Conservation (phyloP, 2,797 vertebrate species). For the Pipistrellus pygmaeus region DNA sequence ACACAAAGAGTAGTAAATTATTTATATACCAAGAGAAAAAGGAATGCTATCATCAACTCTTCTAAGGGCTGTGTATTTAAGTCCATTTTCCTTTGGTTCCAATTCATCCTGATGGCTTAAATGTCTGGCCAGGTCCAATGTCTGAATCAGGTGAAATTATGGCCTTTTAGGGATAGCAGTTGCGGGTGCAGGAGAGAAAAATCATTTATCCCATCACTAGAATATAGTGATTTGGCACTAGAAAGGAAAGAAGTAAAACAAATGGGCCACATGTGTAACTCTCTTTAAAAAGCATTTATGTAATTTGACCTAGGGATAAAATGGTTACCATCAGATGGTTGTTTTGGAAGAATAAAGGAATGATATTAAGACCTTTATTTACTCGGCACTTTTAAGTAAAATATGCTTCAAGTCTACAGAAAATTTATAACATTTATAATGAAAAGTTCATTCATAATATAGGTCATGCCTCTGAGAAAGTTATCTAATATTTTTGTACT, state of each 20-base stretch:
- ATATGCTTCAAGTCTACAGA: background rate
- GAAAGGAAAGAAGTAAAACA: conserved; percentile 42
- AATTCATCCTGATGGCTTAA: conserved; percentile 9
- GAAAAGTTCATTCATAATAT: conserved; percentile 51
- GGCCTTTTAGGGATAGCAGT: conserved; percentile 17
- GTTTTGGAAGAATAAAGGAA: conserved; percentile 13
- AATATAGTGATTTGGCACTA: conserved; percentile 1
- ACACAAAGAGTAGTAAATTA: background rate
- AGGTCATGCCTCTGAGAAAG: conserved; percentile 9
- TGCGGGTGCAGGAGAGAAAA: background rate
- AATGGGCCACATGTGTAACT: background rate
- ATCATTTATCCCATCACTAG: background rate
- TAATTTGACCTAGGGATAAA: background rate
- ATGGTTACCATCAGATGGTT: background rate
- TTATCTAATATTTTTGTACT: background rate
- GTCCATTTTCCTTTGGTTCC: conserved; percentile 52
- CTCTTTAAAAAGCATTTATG: conserved; percentile 36
- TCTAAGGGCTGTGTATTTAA: background rate
- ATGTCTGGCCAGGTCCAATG: background rate
- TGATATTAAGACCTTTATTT: background rate
- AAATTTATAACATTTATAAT: conserved; percentile 33
- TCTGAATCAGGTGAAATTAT: conserved; percentile 50
- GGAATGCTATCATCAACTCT: conserved; percentile 14
- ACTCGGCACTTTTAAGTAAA: conserved; percentile 15
- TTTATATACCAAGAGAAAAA: conserved; percentile 20